These are phyloP conservation scores for Tympanuchus pallidicinctus DNA, from an alignment of 2,113 vertebrate genomes.

Conservation along the genomic window DNA sequence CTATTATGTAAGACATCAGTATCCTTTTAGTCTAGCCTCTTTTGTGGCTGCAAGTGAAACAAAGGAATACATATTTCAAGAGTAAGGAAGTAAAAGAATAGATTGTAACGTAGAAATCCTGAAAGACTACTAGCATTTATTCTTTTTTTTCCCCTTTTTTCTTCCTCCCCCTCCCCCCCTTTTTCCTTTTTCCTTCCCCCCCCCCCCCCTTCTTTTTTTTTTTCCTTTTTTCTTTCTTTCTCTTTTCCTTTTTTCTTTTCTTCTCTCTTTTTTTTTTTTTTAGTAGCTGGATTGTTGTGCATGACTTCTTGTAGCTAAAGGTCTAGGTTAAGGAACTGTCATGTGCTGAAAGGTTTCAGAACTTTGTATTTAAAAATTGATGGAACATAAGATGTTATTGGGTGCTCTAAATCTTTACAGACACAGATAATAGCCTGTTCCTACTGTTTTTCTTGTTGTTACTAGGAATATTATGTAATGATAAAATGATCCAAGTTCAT, in stretches of 20 bases:
- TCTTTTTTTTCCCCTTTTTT: neutral
- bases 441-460: neutral
- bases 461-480: neutral
- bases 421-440: neutral
- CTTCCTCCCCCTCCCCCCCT: no score
- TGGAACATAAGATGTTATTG: neutral
- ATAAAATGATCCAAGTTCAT: neutral
- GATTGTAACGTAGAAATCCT: conserved; percentile 40
- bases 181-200: no score
- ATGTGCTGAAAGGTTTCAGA: neutral
- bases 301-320: neutral
- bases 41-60: conserved; percentile 57
- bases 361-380: neutral
- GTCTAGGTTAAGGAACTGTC: neutral
- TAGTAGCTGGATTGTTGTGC: neutral
- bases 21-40: conserved; percentile 39
- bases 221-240: no score
- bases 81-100: conserved; percentile 33
- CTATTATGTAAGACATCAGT: conserved; percentile 52
- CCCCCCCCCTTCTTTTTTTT: no score
- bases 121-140: neutral
- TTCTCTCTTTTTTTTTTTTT: no score
- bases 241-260: no score
- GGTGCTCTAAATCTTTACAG: neutral
- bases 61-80: conserved; percentile 58